Conservation (phyloP, 1,140 invertebrate species). For the Thalassaphorura encarpata region DNA sequence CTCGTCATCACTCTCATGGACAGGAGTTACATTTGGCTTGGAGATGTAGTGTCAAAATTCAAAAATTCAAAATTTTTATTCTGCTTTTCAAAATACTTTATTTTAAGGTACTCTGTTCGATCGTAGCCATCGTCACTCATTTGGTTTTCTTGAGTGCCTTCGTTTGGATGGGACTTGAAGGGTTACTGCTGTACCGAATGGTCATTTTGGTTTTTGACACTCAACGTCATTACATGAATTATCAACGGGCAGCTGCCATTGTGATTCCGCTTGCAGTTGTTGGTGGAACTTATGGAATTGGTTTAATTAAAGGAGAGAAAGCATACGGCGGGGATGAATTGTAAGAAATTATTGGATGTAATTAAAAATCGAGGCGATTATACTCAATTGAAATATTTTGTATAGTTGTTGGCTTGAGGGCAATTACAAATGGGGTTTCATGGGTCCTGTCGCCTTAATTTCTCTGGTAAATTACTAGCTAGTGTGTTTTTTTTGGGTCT, state of each 20-base stretch:
- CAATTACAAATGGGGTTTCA: not conserved
- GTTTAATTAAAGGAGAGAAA: not conserved
- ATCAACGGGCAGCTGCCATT: slow-evolving; percentile 38
- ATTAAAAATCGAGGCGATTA: not conserved
- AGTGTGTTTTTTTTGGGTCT: too few relatives aligned
- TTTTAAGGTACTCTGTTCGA: slow-evolving; percentile 40
- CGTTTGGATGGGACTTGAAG: slow-evolving; percentile 49
- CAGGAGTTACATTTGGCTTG: slow-evolving; percentile 37
- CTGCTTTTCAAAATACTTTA: not conserved
- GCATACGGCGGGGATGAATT: slow-evolving; percentile 17
- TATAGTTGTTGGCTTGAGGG: not conserved
- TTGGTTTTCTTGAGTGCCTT: slow-evolving; percentile 50
- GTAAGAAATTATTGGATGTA: slow-evolving; percentile 6
- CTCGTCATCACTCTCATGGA: slow-evolving; percentile 47
- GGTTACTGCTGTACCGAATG: slow-evolving; percentile 42
- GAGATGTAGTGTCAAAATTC: not conserved
- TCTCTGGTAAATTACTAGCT: too few relatives aligned
- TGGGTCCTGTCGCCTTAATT: not conserved
- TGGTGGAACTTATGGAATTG: slow-evolving; percentile 34
- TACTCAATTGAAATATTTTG: not conserved
- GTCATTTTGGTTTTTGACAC: slow-evolving; percentile 34
- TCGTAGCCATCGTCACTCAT: slow-evolving; percentile 48
- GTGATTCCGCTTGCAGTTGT: slow-evolving; percentile 40
- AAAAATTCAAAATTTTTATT: not conserved
- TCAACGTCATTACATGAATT: slow-evolving; percentile 2